Conservation (phyloP, 2,888 invertebrate species). For the Phasia obesa region DNA sequence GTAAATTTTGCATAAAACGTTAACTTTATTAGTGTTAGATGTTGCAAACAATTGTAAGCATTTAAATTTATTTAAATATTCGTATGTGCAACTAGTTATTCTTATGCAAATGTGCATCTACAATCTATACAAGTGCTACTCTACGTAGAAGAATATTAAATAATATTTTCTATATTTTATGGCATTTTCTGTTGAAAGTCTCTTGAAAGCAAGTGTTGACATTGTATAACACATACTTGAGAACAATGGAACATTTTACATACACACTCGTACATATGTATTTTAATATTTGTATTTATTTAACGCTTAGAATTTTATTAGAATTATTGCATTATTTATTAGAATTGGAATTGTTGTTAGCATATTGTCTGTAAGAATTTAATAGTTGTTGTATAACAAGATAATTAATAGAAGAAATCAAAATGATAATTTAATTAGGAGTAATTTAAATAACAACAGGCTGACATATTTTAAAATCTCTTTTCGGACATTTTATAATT, state of each 20-base stretch:
- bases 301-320: constrained; percentile 12
- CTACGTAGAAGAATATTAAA: neutral
- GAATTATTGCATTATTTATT: too few species aligned
- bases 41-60: constrained; percentile 45
- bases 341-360: too few species aligned
- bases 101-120: neutral
- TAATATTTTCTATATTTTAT: constrained; percentile 27
- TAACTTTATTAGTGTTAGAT: constrained; percentile 32
- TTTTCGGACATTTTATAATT: too few species aligned
- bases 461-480: too few species aligned
- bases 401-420: too few species aligned
- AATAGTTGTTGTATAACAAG: too few species aligned
- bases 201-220: constrained; percentile 9
- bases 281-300: constrained; percentile 41
- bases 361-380: too few species aligned
- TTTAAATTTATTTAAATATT: constrained; percentile 52
- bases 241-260: constrained; percentile 38
- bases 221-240: constrained; percentile 13
- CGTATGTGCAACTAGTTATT: neutral
- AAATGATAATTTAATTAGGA: too few species aligned
- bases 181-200: neutral
- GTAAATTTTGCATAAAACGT: constrained; percentile 64
- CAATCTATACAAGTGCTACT: neutral
- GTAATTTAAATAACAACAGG: too few species aligned
- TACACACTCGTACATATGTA: too few species aligned